Evolutionary conservation across 2,888 invertebrate species (phyloP), one percentile per base, ranked within the genome.

Genomic region (Colletes collaris): DNA sequence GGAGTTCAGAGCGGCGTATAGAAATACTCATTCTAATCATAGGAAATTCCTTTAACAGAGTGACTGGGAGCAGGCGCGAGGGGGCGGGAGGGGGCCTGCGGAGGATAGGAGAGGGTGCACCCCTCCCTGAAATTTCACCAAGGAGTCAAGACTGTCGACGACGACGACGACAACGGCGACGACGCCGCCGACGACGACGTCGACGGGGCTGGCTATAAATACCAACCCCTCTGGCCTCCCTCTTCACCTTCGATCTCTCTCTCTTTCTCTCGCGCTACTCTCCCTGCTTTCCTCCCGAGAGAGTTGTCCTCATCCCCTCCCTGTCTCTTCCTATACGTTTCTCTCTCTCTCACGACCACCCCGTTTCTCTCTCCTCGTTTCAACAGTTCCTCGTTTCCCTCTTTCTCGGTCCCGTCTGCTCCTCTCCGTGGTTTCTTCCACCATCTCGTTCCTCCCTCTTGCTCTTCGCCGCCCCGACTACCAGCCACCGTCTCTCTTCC

Each of bases 21-120:
- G 90, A 91, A 92, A 91, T 91, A 91, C 91, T 90, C 90, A 89
- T 91, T 92, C 92, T 92, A 92, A 92, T 92, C 91, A 92, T 92
- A 92, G 92, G 90, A 90, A 91, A 91, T 91, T 91, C 91, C 90
- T 90, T 89, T 86, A 89, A 90, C 87, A 88, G 90, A 85, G 85
- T 81, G 82, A 74, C 78, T 73, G 75, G 68, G 69, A 73, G 68
- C 67, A 68, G 58, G 37, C 50, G 60, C 19, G 66, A 50, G 81
- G 69, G 76, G 84, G 72, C 63, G 65, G 58, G 64, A 65, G 66
- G 60, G 44, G 64, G 19, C 3, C 40, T 6, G 5, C 58, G 19
- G 10, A 55, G 60, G 73, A 76, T 63, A 82, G 68, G 70, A 79
- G 81, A 79, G 85, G 83, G 64, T 78, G 84, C 74, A 81, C 71